Percentiles rank a stretch among this genome's conserved stretches.
Evolutionary conservation across 1,140 invertebrate species (phyloP).

Genomic region (Aphelenchoides fujianensis): DNA sequence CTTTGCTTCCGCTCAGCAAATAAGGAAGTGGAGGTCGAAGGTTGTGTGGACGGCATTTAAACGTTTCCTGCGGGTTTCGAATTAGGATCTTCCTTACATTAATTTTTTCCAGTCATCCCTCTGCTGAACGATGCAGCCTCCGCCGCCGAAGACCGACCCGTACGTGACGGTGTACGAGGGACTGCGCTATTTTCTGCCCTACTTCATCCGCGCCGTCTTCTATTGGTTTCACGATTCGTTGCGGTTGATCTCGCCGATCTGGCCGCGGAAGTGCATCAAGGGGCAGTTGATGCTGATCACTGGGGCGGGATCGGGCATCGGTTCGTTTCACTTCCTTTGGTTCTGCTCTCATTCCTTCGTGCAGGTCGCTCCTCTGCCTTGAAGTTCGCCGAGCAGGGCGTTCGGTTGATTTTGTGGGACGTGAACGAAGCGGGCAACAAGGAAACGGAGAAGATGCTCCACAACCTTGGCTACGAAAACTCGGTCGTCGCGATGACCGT

Average conservation of each 20-base stretch:
- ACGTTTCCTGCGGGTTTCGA: no score
- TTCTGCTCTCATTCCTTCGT: no score
- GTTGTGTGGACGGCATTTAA: no score
- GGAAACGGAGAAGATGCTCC: slow-evolving; percentile 18
- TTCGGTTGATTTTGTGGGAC: slow-evolving; percentile 25
- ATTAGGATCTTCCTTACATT: no score
- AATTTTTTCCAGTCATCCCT: no score
- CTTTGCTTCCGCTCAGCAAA: no score
- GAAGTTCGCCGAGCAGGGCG: slow-evolving; percentile 24
- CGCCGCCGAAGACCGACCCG: background rate
- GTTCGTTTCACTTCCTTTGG: background rate
- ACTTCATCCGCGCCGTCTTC: background rate
- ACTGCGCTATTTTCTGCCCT: background rate
- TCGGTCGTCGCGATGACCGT: slow-evolving; percentile 9
- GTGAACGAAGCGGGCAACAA: slow-evolving; percentile 24
- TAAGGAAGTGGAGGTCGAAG: no score
- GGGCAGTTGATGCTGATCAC: slow-evolving; percentile 14
- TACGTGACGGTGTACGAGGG: background rate
- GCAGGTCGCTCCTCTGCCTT: background rate
- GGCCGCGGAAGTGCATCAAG: slow-evolving; percentile 14
- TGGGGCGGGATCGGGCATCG: slow-evolving; percentile 13
- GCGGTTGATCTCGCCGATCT: slow-evolving; percentile 7
- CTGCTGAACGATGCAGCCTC: no score
- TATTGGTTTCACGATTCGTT: slow-evolving; percentile 5
- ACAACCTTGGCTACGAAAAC: slow-evolving; percentile 20